Evolutionary conservation across 1,140 invertebrate species (phyloP).

Genomic region (Diorhabda carinulata): DNA sequence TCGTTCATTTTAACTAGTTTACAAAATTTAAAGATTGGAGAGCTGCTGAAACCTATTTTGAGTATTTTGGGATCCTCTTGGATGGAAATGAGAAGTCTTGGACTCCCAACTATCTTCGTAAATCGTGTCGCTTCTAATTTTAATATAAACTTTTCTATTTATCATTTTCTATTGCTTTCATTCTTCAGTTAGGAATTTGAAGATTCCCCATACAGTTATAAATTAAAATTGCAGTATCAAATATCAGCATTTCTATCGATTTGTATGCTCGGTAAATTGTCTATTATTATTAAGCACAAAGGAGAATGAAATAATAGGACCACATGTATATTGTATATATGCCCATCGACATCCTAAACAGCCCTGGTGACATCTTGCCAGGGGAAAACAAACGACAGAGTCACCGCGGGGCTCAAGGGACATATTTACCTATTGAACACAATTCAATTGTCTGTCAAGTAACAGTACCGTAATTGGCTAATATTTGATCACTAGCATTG

Average conservation of each 20-base stretch:
- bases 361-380: slow-evolving; percentile 1
- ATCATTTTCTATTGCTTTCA: no score
- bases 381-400: background rate
- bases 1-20: no score
- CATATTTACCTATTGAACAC: background rate
- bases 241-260: background rate
- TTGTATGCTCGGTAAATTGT: background rate
- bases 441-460: background rate
- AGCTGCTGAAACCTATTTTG: no score
- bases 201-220: no score
- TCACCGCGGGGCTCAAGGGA: background rate
- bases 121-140: no score
- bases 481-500: background rate
- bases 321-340: slow-evolving; percentile 3
- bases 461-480: background rate
- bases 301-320: background rate
- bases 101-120: no score
- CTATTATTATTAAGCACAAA: slow-evolving; percentile 3
- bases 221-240: background rate
- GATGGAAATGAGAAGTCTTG: no score
- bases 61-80: no score
- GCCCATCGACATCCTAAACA: slow-evolving; percentile 1
- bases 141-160: no score
- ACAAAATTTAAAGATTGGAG: no score
- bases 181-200: no score